phyloP scores from a whole-genome alignment of 2,888 invertebrate genomes.

The Chymomyza procnemis region DNA sequence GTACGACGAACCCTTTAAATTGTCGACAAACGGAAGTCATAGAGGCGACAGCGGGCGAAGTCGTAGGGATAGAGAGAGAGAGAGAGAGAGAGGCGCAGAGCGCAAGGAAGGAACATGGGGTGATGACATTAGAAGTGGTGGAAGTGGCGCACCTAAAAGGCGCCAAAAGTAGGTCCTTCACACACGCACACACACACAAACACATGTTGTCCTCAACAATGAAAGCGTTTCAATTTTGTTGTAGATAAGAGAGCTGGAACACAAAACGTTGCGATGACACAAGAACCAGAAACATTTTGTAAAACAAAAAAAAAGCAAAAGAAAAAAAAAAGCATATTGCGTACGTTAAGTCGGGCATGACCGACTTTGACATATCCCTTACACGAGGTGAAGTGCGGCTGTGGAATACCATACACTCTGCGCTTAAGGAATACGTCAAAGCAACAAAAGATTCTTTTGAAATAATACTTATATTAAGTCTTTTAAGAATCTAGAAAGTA shows the following conservation, averaged over 20 bases:
- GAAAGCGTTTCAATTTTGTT: conserved; percentile 24
- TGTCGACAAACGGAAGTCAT: conserved; percentile 14
- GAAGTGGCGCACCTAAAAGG: conserved; percentile 40
- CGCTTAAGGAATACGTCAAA: too few species aligned
- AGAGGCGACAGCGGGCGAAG: too few species aligned
- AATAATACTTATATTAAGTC: too few species aligned
- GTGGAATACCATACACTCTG: too few species aligned
- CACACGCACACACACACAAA: conserved; percentile 16
- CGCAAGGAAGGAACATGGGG: not conserved
- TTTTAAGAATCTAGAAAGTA: too few species aligned
- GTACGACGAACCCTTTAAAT: conserved; percentile 31
- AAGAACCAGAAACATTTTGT: conserved; percentile 33
- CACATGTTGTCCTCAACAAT: conserved; percentile 1
- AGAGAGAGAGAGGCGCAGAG: not conserved
- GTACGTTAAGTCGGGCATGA: too few species aligned
- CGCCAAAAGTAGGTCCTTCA: conserved; percentile 50
- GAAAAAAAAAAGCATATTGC: too few species aligned
- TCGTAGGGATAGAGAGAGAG: too few species aligned
- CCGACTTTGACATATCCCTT: too few species aligned
- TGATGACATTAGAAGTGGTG: conserved; percentile 4
- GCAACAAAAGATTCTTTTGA: too few species aligned
- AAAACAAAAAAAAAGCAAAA: too few species aligned
- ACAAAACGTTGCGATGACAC: conserved; percentile 18
- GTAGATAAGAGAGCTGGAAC: conserved; percentile 32
- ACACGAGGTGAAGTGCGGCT: too few species aligned